Base-by-base conservation (phyloP, 2,888 invertebrate genomes). In the Esperia sulphurella region DNA sequence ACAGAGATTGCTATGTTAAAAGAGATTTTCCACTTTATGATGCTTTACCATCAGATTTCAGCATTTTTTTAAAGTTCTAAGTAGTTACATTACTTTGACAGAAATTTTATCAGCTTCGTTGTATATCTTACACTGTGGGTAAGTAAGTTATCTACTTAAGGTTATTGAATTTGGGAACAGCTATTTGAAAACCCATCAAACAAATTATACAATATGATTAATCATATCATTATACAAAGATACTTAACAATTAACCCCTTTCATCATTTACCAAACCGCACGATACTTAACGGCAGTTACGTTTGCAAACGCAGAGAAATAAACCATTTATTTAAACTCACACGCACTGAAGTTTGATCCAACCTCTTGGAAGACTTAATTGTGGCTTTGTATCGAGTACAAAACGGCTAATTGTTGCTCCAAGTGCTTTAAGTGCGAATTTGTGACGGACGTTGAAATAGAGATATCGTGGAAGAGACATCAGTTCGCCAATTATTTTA, bases 321-420 rank as follows among this genome's bases (percentile, higher is more conserved):
- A 59, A 56, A 61, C 66, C 68, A 66, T 68, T 80, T 78, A 79
- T 78, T 79, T 76, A 80, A 74, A 76, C 42, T 42, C 47, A 38
- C 41, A 46, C 21, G 14, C 41, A 60, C 56, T 61, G 61, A 62
- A 67, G 64, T 61, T 63, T 64, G 63, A 70, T 63, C 61, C 70
- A 70, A 74, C 69, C 75, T 75, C 69, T 74, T 62, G 63, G 75
- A 79, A 76, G 74, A 75, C 68, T 81, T 85, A 85, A 86, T 87
- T 87, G 83, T 78, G 71, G 83, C 79, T 75, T 83, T 78, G 73
- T 78, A 75, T 77, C 70, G 68, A 71, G 68, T 82, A 85, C 83
- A 84, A 84, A 86, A 86, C 82, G 72, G 79, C 74, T 86, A 88
- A 86, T 88, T 87, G 85, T 80, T 79, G 73, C 71, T 78, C 64